Conservation (phyloP, 1,140 invertebrate species). For the Hestina assimilis region DNA sequence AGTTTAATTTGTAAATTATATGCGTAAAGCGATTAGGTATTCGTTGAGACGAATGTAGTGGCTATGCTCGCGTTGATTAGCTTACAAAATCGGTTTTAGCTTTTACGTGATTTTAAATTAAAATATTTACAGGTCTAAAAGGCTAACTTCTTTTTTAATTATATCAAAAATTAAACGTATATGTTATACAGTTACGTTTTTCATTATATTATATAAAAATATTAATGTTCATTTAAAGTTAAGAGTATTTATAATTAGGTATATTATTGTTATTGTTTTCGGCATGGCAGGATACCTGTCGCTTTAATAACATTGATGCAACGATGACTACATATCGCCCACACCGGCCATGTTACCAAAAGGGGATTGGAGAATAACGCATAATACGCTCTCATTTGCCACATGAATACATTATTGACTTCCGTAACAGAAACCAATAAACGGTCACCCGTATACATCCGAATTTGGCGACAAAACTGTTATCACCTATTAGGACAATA, state of each 20-base stretch:
- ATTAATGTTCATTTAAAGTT: too few species aligned
- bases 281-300: background rate
- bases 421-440: slow-evolving; percentile 47
- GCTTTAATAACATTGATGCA: slow-evolving; percentile 30
- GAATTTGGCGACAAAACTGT: slow-evolving; percentile 27
- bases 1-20: slow-evolving; percentile 30
- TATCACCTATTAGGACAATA: slow-evolving; percentile 26
- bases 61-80: background rate
- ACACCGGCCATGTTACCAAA: slow-evolving; percentile 37
- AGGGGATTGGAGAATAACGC: slow-evolving; percentile 36
- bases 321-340: slow-evolving; percentile 43
- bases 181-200: too few species aligned
- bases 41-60: slow-evolving; percentile 27
- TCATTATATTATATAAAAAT: too few species aligned
- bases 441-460: slow-evolving; percentile 32
- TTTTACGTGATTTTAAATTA: background rate
- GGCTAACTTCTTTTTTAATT: background rate
- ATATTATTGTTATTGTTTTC: background rate
- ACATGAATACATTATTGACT: slow-evolving; percentile 53
- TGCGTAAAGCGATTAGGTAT: slow-evolving; percentile 20
- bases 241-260: background rate
- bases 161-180: too few species aligned
- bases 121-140: background rate
- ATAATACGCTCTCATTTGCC: slow-evolving; percentile 36
- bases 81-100: background rate